Conservation (phyloP, 2,113 vertebrate genomes). For the Phylloscopus trochiloides region DNA sequence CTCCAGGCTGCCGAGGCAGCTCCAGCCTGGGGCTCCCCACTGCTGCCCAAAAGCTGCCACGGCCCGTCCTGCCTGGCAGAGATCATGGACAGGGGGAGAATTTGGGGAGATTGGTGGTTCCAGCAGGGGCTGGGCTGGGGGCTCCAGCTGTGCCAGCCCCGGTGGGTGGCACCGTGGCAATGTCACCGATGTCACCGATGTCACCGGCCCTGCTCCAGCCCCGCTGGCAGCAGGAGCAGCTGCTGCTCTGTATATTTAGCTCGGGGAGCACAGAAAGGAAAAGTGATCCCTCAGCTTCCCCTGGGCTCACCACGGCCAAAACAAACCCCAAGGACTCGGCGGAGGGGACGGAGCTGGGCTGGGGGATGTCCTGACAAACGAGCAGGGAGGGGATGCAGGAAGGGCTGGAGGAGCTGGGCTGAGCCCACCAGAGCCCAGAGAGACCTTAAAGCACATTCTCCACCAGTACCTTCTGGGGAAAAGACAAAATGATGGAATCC, state of each 20-base stretch:
- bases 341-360: background rate
- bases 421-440: background rate
- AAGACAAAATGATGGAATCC: too few relatives aligned
- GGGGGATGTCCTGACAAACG: accelerated
- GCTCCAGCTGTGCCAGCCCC: background rate
- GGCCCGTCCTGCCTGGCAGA: accelerated
- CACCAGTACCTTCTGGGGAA: background rate
- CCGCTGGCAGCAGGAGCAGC: conserved; percentile 40
- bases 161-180: background rate
- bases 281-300: conserved; percentile 57
- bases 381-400: background rate
- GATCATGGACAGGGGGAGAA: accelerated
- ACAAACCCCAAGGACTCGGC: background rate
- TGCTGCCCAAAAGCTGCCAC: accelerated
- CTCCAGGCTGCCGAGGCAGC: too few relatives aligned
- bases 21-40: background rate
- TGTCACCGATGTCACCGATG: background rate
- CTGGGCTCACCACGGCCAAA: background rate
- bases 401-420: background rate
- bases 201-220: background rate
- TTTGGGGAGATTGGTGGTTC: accelerated
- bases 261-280: conserved; percentile 32
- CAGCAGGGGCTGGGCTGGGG: background rate
- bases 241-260: conserved; percentile 75
- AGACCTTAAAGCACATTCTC: background rate